Evolutionary conservation across 2,888 invertebrate genomes (phyloP).

Genomic region (Sabellastarte sp.): DNA sequence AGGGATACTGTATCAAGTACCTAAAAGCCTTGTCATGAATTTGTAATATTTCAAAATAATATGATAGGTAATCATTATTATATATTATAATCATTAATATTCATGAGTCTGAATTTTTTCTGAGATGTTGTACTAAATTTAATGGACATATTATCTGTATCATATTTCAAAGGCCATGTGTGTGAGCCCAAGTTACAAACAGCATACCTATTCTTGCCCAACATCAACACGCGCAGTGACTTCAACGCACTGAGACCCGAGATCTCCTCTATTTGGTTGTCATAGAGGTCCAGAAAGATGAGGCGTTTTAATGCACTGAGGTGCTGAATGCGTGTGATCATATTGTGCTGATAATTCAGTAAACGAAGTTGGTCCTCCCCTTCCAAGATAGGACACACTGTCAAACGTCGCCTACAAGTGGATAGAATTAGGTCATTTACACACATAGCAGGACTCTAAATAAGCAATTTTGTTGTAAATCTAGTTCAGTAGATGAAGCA

Average conservation of each 20-base stretch:
- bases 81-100: constrained; percentile 76
- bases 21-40: no score
- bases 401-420: constrained; percentile 71
- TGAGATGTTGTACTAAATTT: neutral
- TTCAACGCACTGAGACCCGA: constrained; percentile 75
- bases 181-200: neutral
- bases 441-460: no score
- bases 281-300: constrained; percentile 90
- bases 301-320: constrained; percentile 70
- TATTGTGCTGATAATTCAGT: constrained; percentile 88
- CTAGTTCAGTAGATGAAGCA: no score
- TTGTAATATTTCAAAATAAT: no score
- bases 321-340: constrained; percentile 74
- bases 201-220: constrained; percentile 92
- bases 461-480: neutral
- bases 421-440: no score
- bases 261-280: constrained; percentile 88
- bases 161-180: neutral
- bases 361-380: constrained; percentile 79
- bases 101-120: constrained; percentile 47
- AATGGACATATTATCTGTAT: neutral
- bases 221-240: constrained; percentile 78
- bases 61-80: no score
- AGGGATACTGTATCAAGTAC: no score
- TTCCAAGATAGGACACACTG: constrained; percentile 79